phyloP scores from a whole-genome alignment of 1,140 invertebrate genomes.

The Leptinotarsa undecemlineata region DNA sequence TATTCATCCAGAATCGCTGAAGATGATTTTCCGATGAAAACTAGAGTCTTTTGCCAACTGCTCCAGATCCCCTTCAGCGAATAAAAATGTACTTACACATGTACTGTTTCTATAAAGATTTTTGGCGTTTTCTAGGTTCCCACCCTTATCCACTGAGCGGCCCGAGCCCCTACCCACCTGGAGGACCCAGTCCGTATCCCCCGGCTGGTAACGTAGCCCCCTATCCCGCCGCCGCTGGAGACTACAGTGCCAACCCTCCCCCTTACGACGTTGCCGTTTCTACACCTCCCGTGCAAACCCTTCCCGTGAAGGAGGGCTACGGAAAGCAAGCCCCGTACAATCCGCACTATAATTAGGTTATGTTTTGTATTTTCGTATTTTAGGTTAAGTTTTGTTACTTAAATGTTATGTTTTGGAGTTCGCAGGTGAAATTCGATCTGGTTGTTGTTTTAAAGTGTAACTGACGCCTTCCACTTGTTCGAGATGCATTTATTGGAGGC shows the following conservation, averaged over 20 bases:
- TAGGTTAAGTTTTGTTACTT: slow-evolving; percentile 6
- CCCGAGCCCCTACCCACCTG: not conserved
- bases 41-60: too few relatives aligned
- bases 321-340: slow-evolving; percentile 42
- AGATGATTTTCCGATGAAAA: too few relatives aligned
- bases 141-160: not conserved
- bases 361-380: not conserved
- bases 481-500: not conserved
- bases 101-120: not conserved
- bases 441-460: not conserved
- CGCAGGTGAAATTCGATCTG: too few relatives aligned
- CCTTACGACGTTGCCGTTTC: slow-evolving; percentile 41
- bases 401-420: not conserved
- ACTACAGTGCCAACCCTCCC: slow-evolving; percentile 30
- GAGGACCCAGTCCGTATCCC: slow-evolving; percentile 1
- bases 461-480: not conserved
- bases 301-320: slow-evolving; percentile 34
- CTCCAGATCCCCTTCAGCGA: too few relatives aligned
- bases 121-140: not conserved
- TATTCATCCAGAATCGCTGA: too few relatives aligned
- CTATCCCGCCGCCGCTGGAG: slow-evolving; percentile 7
- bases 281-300: slow-evolving; percentile 22
- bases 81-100: too few relatives aligned
- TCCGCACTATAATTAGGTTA: slow-evolving; percentile 32
- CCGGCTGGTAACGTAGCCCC: not conserved